phyloP scores from a whole-genome alignment of 2,888 invertebrate genomes.

The Morpho achilles region DNA sequence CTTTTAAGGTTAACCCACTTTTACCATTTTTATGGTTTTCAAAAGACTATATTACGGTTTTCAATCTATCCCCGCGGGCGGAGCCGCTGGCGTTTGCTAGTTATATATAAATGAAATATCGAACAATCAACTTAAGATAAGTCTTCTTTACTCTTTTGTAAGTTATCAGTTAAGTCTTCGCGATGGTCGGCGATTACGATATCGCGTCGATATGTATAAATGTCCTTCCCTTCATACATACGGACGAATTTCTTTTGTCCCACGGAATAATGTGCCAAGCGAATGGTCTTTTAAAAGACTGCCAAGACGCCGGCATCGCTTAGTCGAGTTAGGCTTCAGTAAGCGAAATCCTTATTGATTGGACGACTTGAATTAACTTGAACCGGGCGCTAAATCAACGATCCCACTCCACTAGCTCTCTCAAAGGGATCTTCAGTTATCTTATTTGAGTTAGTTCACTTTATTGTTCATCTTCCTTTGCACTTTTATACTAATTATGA shows the following conservation, averaged over 20 bases:
- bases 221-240: slow-evolving; percentile 13
- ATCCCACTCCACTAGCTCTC: slow-evolving; percentile 13
- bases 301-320: slow-evolving; percentile 30
- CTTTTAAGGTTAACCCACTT: too few relatives aligned
- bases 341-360: slow-evolving; percentile 27
- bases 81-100: too few relatives aligned
- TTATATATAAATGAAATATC: too few relatives aligned
- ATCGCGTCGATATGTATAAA: slow-evolving; percentile 12
- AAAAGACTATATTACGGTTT: too few relatives aligned
- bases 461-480: slow-evolving; percentile 3
- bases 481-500: neutral
- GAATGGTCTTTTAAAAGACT: slow-evolving; percentile 32
- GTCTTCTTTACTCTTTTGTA: too few relatives aligned
- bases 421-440: slow-evolving; percentile 20
- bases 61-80: too few relatives aligned
- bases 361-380: slow-evolving; percentile 23
- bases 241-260: slow-evolving; percentile 27
- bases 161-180: too few relatives aligned
- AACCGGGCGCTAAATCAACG: slow-evolving; percentile 18
- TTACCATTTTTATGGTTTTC: too few relatives aligned
- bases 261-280: slow-evolving; percentile 28
- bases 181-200: neutral
- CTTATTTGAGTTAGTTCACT: slow-evolving; percentile 7
- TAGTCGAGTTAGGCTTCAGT: slow-evolving; percentile 25
- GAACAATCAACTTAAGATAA: too few relatives aligned